Base-by-base conservation (phyloP, 2,113 vertebrate genomes). In the Mustelus asterias region DNA sequence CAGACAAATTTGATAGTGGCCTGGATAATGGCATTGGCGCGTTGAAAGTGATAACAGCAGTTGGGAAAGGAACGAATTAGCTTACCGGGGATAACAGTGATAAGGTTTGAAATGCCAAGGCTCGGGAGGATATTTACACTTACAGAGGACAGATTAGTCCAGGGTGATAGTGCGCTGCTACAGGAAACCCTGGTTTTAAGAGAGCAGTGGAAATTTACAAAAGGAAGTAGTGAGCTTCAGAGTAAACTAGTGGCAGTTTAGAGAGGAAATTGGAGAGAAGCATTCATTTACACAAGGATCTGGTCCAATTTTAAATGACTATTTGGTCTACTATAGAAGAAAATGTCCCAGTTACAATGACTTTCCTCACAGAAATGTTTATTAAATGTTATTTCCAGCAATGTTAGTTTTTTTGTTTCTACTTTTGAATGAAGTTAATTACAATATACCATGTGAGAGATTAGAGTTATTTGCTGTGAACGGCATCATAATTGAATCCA, bases 201-300 rank as follows among this genome's bases (percentile, higher is more conserved):
- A 93, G 33, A 67, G 33, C 60, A 67, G 14, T 93, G 60, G 58
- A 93, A 65, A 37, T 37, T 93, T 93, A 93, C 60, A 93, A 93
- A 93, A 93, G 60, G 89, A 93, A 93, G n/a, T 93, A 93, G 89
- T 65, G 89, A 93, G n/a, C 54, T 90, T 90, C 33, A 33, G 54
- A 60, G 14, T 65, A 37, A 63, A 93, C 67, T 65, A 65, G n/a
- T 67, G 13, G 63, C 60, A 67, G 16, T 93, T 65, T 37, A 65
- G 14, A 37, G 89, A 93, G 89, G 60, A 93, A 93, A 93, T 93
- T 93, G 89, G 89, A 93, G 18, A 37, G n/a, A 63, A 65, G 6
- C 89, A 65, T 67, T 93, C 33, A 93, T 93, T 67, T 65, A 93
- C 5, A 93, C 20, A 93, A 65, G n/a, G 33, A 65, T 93, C 33